A percentile compares a stretch with the other conserved stretches of the same genome.
Evolutionary conservation across 2,888 invertebrate species (phyloP).

Genomic region (Eudasyphora cyanicolor): DNA sequence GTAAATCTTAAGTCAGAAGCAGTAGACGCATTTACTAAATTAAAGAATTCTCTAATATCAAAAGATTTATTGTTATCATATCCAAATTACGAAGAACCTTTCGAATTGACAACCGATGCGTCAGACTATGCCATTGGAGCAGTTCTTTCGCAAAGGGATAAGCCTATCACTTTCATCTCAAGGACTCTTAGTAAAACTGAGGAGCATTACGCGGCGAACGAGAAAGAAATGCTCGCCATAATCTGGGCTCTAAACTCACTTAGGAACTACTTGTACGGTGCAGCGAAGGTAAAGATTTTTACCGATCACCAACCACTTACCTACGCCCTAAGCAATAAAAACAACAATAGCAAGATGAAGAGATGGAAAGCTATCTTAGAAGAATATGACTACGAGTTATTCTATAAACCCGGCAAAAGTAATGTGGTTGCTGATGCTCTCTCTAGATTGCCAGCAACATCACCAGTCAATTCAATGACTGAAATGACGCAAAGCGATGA

Average conservation of each 20-base stretch:
- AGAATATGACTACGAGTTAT: constrained; percentile 44
- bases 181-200: constrained; percentile 46
- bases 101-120: constrained; percentile 57
- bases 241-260: constrained; percentile 35
- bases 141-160: constrained; percentile 39
- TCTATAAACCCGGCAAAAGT: constrained; percentile 38
- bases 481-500: constrained; percentile 8
- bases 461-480: constrained; percentile 3
- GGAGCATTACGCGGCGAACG: constrained; percentile 51
- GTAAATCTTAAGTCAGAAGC: constrained; percentile 27
- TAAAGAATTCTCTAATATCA: constrained; percentile 52
- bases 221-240: constrained; percentile 52
- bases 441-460: constrained; percentile 2
- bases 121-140: constrained; percentile 56
- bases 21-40: constrained; percentile 34
- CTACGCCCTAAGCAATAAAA: constrained; percentile 46
- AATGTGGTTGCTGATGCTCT: constrained; percentile 48
- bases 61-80: constrained; percentile 48
- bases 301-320: constrained; percentile 53
- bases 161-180: constrained; percentile 49
- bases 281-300: constrained; percentile 37
- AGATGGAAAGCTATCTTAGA: constrained; percentile 41
- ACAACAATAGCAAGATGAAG: constrained; percentile 43
- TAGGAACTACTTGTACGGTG: constrained; percentile 44
- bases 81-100: constrained; percentile 52